A percentile compares a stretch with the other conserved stretches of the same genome.
Evolutionary conservation across 2,888 invertebrate species (phyloP).

Genomic region (Drosophila leonis): DNA sequence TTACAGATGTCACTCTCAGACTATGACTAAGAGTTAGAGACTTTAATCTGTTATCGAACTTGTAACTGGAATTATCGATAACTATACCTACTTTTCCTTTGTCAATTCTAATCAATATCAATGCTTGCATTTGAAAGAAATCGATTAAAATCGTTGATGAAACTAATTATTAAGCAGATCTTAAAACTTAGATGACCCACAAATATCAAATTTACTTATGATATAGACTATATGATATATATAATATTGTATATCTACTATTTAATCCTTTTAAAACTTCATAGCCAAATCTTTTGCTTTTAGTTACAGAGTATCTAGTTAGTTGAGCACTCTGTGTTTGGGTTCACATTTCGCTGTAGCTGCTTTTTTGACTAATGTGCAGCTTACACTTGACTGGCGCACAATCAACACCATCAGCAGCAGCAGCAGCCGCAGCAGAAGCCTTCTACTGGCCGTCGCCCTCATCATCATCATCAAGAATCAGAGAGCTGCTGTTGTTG

Average conservation of each 20-base stretch:
- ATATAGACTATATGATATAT: too few relatives aligned
- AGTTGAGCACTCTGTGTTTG: constrained; percentile 3
- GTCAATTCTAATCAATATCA: too few relatives aligned
- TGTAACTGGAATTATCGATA: too few relatives aligned
- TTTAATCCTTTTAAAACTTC: too few relatives aligned
- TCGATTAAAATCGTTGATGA: too few relatives aligned
- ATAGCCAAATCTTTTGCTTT: background rate
- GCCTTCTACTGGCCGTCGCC: constrained; percentile 35
- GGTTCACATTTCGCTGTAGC: constrained; percentile 12
- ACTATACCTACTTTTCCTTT: too few relatives aligned
- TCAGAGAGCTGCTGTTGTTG: constrained; percentile 21
- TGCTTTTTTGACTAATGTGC: constrained; percentile 77
- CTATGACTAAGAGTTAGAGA: too few relatives aligned
- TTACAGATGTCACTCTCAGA: too few relatives aligned
- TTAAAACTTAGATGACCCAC: background rate
- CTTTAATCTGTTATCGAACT: too few relatives aligned
- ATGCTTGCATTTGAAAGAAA: too few relatives aligned
- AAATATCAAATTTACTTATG: background rate
- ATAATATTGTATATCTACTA: too few relatives aligned
- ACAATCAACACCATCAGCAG: constrained; percentile 77
- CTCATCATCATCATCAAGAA: constrained; percentile 53
- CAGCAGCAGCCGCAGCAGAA: constrained; percentile 28
- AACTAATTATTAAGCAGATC: background rate
- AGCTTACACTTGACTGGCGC: constrained; percentile 81
- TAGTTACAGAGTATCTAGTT: background rate